Conservation (phyloP, 53 echinoderm and acorn worm species). For the Henricia sp. region DNA sequence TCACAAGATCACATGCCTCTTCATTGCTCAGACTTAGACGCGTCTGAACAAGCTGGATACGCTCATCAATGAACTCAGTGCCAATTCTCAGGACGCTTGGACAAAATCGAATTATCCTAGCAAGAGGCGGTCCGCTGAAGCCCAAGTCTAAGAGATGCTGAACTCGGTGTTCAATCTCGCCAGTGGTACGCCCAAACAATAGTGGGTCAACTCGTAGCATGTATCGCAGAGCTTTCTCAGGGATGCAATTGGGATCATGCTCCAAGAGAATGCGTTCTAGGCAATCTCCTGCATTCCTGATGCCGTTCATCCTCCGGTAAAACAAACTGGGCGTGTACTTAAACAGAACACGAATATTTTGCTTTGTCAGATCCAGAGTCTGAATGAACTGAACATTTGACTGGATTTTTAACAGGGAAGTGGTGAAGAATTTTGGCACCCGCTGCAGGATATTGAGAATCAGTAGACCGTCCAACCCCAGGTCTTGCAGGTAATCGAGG, state of each 20-base stretch:
- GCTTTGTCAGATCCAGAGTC: conserved; percentile 64
- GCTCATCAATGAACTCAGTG: conserved; percentile 66
- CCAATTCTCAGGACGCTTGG: conserved; percentile 80
- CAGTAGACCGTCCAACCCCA: conserved; percentile 25
- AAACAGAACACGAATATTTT: conserved; percentile 69
- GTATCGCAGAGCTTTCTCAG: conserved; percentile 59
- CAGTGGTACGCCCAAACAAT: conserved; percentile 59
- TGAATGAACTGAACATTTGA: conserved; percentile 72
- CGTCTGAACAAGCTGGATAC: conserved; percentile 58
- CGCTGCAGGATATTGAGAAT: conserved; percentile 80
- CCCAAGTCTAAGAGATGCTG: conserved; percentile 68
- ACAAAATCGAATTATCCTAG: conserved; percentile 76
- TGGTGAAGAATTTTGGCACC: conserved; percentile 76
- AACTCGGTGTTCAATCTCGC: conserved; percentile 67
- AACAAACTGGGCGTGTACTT: conserved; percentile 77
- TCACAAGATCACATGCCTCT: conserved; percentile 34
- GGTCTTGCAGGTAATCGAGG: conserved; percentile 10
- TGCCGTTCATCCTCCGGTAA: conserved; percentile 67
- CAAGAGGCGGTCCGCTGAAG: conserved; percentile 60
- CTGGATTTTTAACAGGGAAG: conserved; percentile 54
- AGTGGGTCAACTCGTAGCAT: conserved; percentile 74
- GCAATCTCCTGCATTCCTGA: conserved; percentile 59
- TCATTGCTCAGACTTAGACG: conserved; percentile 50
- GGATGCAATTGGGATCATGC: conserved; percentile 63
- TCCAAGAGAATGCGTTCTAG: conserved; percentile 64